Conservation (phyloP, 2,888 invertebrate genomes). For the Melieria crassipennis region DNA sequence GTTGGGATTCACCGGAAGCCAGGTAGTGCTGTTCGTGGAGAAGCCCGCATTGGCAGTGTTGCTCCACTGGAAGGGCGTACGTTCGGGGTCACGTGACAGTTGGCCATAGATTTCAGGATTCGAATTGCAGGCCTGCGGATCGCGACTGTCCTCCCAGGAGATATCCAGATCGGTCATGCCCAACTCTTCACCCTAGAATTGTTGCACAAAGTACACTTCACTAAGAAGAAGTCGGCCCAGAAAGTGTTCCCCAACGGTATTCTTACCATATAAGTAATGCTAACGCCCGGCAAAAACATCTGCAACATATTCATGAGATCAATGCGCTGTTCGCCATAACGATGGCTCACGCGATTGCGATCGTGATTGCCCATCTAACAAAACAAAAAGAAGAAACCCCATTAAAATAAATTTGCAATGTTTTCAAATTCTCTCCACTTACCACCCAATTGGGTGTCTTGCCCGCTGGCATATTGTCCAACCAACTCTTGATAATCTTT, state of each 20-base stretch:
- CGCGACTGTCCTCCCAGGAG: constrained; percentile 69
- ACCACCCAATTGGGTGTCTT: constrained; percentile 75
- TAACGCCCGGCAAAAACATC: constrained; percentile 73
- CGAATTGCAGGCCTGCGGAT: constrained; percentile 68
- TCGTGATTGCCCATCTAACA: constrained; percentile 77
- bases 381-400: background rate
- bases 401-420: background rate
- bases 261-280: constrained; percentile 70
- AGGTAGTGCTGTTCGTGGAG: constrained; percentile 56
- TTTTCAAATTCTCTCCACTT: constrained; percentile 50
- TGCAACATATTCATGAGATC: constrained; percentile 83
- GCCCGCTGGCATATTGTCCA: constrained; percentile 69
- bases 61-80: constrained; percentile 75
- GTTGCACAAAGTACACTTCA: background rate
- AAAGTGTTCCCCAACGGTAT: background rate
- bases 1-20: constrained; percentile 69
- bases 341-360: constrained; percentile 71
- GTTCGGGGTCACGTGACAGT: constrained; percentile 72
- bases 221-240: background rate
- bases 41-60: constrained; percentile 61
- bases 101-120: constrained; percentile 69
- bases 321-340: constrained; percentile 73
- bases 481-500: constrained; percentile 69
- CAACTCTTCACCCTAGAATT: constrained; percentile 65
- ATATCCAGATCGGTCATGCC: constrained; percentile 67